phyloP scores from a whole-genome alignment of 2,797 vertebrate species.

The Melanotaenia maccullochi region DNA sequence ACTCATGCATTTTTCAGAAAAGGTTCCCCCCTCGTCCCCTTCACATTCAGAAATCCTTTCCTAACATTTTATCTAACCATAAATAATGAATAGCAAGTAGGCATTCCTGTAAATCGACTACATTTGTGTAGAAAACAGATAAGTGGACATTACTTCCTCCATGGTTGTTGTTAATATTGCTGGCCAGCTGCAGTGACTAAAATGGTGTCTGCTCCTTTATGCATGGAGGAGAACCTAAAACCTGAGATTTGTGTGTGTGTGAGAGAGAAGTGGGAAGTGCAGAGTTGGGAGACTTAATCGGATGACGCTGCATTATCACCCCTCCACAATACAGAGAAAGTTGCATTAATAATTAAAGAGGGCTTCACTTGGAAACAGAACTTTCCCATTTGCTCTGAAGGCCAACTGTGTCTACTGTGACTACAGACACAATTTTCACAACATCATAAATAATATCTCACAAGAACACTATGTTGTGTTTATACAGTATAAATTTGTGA shows the following conservation, averaged over 20 bases:
- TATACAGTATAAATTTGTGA: conserved; percentile 3
- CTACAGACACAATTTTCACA: conserved; percentile 42
- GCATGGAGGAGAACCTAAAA: conserved; percentile 45
- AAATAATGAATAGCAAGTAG: conserved; percentile 72
- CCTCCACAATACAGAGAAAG: conserved; percentile 34
- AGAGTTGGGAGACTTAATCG: conserved; percentile 40
- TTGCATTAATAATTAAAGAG: conserved; percentile 70
- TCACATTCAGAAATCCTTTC: conserved; percentile 49
- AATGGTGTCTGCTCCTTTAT: conserved; percentile 49
- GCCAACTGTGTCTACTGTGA: conserved; percentile 37
- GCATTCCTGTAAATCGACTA: conserved; percentile 63
- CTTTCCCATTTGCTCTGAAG: conserved; percentile 71
- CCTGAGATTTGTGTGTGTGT: conserved; percentile 9
- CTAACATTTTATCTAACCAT: conserved; percentile 64
- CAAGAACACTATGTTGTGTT: background rate
- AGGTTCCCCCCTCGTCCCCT: conserved; percentile 25
- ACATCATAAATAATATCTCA: conserved; percentile 47
- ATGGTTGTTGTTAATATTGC: conserved; percentile 46
- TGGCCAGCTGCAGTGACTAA: conserved; percentile 55
- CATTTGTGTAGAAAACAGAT: conserved; percentile 72
- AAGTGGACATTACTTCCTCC: conserved; percentile 63
- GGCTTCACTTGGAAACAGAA: conserved; percentile 57
- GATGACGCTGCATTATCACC: conserved; percentile 33
- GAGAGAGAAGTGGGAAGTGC: conserved; percentile 45
- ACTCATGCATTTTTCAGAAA: conserved; percentile 72